phyloP scores from a whole-genome alignment of 2,888 invertebrate species.

The Gibbula magus region DNA sequence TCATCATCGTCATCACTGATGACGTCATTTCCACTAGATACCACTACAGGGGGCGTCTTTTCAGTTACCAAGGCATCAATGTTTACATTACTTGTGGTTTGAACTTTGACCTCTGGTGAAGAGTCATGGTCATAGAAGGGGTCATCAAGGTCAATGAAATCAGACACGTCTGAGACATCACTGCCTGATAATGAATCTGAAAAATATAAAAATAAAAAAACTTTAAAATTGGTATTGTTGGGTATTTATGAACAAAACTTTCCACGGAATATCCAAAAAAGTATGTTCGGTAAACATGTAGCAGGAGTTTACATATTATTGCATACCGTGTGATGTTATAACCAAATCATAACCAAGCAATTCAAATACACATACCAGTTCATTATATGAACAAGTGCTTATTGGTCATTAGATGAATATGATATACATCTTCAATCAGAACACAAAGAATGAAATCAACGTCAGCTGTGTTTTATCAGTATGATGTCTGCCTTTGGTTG shows the following conservation, averaged over 20 bases:
- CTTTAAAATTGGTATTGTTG: background rate
- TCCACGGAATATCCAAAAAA: background rate
- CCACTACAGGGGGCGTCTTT: background rate
- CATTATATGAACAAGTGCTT: no score
- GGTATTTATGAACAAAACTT: background rate
- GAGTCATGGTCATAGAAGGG: background rate
- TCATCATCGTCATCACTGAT: constrained; percentile 15
- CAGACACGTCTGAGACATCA: background rate
- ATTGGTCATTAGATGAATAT: no score
- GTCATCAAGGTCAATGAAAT: constrained; percentile 17
- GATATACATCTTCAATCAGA: no score
- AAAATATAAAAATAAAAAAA: background rate
- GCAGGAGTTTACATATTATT: no score
- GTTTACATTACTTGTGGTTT: background rate
- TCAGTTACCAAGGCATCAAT: constrained; percentile 15
- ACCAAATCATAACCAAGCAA: no score
- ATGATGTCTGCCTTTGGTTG: no score
- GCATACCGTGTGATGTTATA: no score
- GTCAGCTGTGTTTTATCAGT: no score
- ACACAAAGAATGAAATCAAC: no score
- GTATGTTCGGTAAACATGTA: background rate
- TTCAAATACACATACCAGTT: no score
- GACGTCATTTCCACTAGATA: background rate
- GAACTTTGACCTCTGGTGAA: background rate
- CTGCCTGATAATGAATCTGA: background rate